These are phyloP conservation scores for Rhimphoctona megacephalus DNA, from an alignment of 2,888 invertebrate genomes.

Conservation along the genomic window DNA sequence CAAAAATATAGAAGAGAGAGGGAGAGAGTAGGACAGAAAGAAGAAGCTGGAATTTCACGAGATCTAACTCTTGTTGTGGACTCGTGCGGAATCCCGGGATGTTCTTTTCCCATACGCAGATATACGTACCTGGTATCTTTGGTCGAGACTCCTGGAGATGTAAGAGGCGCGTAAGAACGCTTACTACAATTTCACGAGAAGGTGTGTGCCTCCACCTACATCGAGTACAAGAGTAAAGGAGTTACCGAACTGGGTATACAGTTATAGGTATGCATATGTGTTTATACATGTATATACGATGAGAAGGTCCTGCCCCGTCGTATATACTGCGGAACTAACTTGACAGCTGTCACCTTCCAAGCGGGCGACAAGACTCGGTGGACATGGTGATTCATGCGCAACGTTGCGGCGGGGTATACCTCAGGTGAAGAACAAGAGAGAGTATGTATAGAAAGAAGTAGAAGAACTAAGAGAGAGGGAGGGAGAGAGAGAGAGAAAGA, in stretches of 20 bases:
- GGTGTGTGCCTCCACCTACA: conserved; percentile 58
- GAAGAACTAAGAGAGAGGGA: conserved; percentile 4
- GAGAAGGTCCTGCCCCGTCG: conserved; percentile 68
- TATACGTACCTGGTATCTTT: conserved; percentile 35
- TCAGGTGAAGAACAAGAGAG: conserved; percentile 39
- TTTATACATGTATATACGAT: conserved; percentile 26
- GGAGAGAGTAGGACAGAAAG: neutral
- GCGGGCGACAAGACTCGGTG: conserved; percentile 80
- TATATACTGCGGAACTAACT: conserved; percentile 72
- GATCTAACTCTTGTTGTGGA: conserved; percentile 47
- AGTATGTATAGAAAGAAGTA: conserved; percentile 36
- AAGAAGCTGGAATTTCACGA: conserved; percentile 55
- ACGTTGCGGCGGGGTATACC: conserved; percentile 54
- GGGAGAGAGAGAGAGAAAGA: conserved; percentile 15
- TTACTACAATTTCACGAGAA: conserved; percentile 54
- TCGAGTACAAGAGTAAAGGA: conserved; percentile 17
- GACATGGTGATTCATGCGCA: conserved; percentile 82
- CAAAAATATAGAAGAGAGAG: conserved; percentile 24
- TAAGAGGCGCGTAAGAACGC: conserved; percentile 52
- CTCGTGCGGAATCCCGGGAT: conserved; percentile 51
- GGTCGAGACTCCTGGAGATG: conserved; percentile 51
- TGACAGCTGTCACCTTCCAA: conserved; percentile 84
- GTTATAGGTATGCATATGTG: conserved; percentile 4
- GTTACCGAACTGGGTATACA: conserved; percentile 25
- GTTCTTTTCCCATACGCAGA: conserved; percentile 29